Percentiles rank a stretch among this genome's conserved stretches.
These are phyloP conservation scores for Coronaproctus castanopsis DNA, from an alignment of 2,888 invertebrate genomes.

Conservation along the genomic window DNA sequence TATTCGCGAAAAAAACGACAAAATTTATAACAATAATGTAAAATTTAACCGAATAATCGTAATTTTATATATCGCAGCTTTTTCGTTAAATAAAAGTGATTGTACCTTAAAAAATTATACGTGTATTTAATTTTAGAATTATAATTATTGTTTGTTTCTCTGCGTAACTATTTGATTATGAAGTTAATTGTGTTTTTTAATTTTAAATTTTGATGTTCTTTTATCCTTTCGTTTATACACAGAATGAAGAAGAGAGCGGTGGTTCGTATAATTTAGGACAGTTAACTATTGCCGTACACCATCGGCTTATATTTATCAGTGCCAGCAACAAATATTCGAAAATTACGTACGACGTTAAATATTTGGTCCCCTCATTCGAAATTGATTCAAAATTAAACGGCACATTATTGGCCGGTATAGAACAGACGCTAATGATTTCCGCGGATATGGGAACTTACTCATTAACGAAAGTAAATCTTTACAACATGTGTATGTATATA, in stretches of 20 bases:
- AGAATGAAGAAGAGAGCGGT: constrained; percentile 35
- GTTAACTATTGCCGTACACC: constrained; percentile 39
- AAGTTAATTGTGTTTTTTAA: not conserved
- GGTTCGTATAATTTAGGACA: constrained; percentile 53
- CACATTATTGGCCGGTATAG: constrained; percentile 59
- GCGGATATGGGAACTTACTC: constrained; percentile 58
- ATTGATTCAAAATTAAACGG: constrained; percentile 21
- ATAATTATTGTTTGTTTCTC: not conserved
- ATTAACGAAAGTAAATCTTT: constrained; percentile 45
- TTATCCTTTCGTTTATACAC: too few relatives aligned
- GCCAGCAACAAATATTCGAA: constrained; percentile 39
- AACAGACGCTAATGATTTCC: constrained; percentile 52
- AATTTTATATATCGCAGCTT: too few relatives aligned
- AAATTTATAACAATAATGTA: too few relatives aligned
- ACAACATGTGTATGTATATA: too few relatives aligned
- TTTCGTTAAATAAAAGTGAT: too few relatives aligned
- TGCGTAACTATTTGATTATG: not conserved
- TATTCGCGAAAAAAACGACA: too few relatives aligned
- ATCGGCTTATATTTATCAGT: constrained; percentile 41
- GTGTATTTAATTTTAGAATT: not conserved
- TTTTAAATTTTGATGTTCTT: too few relatives aligned
- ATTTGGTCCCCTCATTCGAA: constrained; percentile 1
- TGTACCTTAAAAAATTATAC: too few relatives aligned
- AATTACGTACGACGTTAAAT: constrained; percentile 34
- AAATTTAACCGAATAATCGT: too few relatives aligned